Conservation (phyloP, 2,888 invertebrate species). For the Cacoxenus indagator region DNA sequence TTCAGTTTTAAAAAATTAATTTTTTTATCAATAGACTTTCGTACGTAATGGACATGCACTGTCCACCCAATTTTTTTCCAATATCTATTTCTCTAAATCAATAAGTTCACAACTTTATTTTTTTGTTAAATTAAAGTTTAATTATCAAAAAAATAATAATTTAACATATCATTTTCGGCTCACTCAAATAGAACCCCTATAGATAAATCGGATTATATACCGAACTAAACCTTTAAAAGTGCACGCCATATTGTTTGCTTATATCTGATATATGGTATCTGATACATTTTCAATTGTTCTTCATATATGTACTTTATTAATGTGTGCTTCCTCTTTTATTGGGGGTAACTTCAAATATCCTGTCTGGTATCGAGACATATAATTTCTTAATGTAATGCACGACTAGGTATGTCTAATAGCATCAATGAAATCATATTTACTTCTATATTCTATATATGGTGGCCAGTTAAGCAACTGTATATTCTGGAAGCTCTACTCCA, state of each 20-base stretch:
- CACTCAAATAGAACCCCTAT: background rate
- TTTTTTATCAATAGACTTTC: too few species aligned
- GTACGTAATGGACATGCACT: too few species aligned
- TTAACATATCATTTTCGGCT: background rate
- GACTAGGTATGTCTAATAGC: background rate
- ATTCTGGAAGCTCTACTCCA: background rate
- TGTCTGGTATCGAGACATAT: background rate
- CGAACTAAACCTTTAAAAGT: background rate
- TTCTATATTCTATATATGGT: background rate
- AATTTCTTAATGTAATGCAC: background rate
- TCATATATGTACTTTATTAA: too few species aligned
- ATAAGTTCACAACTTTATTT: too few species aligned
- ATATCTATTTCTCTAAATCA: too few species aligned
- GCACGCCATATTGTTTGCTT: too few species aligned
- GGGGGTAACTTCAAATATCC: background rate
- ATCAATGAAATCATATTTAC: background rate
- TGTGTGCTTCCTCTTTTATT: background rate
- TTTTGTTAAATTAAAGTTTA: too few species aligned
- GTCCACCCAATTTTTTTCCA: too few species aligned
- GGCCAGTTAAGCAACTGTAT: background rate
- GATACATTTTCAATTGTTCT: background rate
- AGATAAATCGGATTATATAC: background rate
- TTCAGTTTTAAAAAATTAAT: too few species aligned
- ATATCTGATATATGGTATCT: too few species aligned
- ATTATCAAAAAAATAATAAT: too few species aligned